These are phyloP conservation scores for Orchesellides sinensis DNA, from an alignment of 2,888 invertebrate species.

Conservation along the genomic window DNA sequence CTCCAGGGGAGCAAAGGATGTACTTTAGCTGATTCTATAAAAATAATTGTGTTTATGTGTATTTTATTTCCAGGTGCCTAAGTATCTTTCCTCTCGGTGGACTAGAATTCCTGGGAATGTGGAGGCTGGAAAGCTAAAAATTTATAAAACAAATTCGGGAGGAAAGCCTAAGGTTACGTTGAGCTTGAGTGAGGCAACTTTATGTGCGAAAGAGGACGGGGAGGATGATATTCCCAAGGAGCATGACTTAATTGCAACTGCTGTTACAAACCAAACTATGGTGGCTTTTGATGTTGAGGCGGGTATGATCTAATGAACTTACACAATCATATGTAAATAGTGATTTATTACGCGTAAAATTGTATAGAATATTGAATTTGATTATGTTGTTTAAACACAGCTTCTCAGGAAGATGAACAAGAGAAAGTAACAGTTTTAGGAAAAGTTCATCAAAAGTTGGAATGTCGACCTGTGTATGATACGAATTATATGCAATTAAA, in stretches of 20 bases:
- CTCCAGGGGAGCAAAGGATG: too few species aligned
- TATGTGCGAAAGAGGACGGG: conserved; percentile 86
- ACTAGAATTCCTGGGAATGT: conserved; percentile 93
- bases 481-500: conserved; percentile 94
- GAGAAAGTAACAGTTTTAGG: conserved; percentile 95
- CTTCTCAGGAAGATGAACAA: conserved; percentile 85
- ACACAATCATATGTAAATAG: neutral
- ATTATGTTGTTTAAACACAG: conserved; percentile 74
- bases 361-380: neutral
- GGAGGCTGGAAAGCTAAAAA: conserved; percentile 95
- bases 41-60: neutral
- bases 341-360: neutral
- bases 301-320: conserved; percentile 78
- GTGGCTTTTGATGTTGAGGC: conserved; percentile 93
- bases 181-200: conserved; percentile 87
- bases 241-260: conserved; percentile 93
- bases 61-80: conserved; percentile 82
- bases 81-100: conserved; percentile 97
- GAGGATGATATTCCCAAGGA: conserved; percentile 93
- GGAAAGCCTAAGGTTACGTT: conserved; percentile 93
- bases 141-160: conserved; percentile 79
- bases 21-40: neutral
- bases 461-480: conserved; percentile 93
- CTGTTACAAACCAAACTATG: conserved; percentile 92
- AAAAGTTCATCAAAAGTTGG: conserved; percentile 95